Base-by-base conservation (phyloP, 2,888 invertebrate species). In the Agriopis leucophaearia region DNA sequence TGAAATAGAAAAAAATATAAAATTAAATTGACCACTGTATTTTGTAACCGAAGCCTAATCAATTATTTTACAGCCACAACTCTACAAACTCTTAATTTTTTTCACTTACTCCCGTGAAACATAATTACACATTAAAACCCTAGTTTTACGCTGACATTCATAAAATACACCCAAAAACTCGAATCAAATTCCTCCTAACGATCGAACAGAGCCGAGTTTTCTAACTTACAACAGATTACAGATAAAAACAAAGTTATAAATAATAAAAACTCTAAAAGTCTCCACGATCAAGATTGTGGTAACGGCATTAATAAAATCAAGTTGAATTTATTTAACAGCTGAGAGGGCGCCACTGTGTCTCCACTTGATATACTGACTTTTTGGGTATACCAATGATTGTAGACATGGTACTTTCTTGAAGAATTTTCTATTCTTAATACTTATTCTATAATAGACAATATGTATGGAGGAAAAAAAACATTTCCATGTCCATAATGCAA, bases 251-350 rank as follows among this genome's bases (percentile, higher is more conserved):
- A 71, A 76, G 87, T 84, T 87, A 90, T 94, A 94, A 94, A 94
- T 93, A 94, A 94, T 94, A 93, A 87, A 87, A 85, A 80, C 86
- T 85, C 81, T 91, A 91, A 91, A 91, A 78, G 91, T 91, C 90
- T 74, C 82, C 80, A 80, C 70, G 88, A 92, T 93, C 91, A 87
- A 91, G 93, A 92, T 92, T 86, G 85, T 72, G 77, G 82, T 85
- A 86, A 88, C 88, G 86, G 88, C 93, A 91, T 92, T 90, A 92
- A 93, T 93, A 93, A 92, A 92, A 89, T 88, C 86, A 81, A 82
- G 80, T 81, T 80, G 84, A 85, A 92, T 91, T 89, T 90, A 84
- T 88, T 86, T 88, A 86, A 85, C 81, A 78, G 74, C 80, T 9
- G 77, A 68, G 79, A 78, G 84, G 91, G 92, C 92, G 92, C 93